Conservation (phyloP, 2,888 invertebrate genomes). For the Aphodius sticticus region DNA sequence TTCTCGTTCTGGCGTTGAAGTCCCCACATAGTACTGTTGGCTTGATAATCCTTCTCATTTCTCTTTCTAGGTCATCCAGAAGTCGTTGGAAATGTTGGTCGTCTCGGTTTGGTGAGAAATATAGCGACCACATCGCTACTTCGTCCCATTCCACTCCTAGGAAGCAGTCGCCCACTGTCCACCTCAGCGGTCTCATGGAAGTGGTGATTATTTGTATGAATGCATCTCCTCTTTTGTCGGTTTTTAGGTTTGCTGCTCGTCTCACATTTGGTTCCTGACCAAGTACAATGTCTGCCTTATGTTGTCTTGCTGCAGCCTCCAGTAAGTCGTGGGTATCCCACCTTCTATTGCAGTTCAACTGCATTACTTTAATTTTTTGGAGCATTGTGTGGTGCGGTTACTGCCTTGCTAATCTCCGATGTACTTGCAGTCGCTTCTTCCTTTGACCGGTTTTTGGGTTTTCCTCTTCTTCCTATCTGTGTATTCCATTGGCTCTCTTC, state of each 20-base stretch:
- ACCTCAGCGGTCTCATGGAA: no score
- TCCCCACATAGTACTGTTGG: not conserved
- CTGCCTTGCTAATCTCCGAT: no score
- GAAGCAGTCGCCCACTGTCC: no score
- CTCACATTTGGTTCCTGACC: constrained; percentile 5
- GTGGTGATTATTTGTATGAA: no score
- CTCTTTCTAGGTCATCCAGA: not conserved
- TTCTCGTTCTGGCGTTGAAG: constrained; percentile 6
- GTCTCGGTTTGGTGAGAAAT: not conserved
- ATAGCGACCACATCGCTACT: no score
- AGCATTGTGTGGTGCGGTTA: no score
- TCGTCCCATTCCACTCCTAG: no score
- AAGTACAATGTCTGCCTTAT: not conserved
- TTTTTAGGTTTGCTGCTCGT: not conserved
- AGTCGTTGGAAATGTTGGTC: not conserved
- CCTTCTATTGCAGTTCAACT: constrained; percentile 4
- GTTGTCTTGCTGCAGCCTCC: not conserved
- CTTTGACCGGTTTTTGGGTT: no score
- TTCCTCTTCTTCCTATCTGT: no score
- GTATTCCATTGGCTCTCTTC: no score
- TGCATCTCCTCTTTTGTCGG: not conserved
- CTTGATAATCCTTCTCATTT: not conserved
- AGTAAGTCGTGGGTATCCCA: constrained; percentile 8
- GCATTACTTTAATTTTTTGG: not conserved
- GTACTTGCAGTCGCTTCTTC: no score